These are phyloP conservation scores for Panzeria rudis DNA, from an alignment of 2,888 invertebrate genomes.

Conservation along the genomic window DNA sequence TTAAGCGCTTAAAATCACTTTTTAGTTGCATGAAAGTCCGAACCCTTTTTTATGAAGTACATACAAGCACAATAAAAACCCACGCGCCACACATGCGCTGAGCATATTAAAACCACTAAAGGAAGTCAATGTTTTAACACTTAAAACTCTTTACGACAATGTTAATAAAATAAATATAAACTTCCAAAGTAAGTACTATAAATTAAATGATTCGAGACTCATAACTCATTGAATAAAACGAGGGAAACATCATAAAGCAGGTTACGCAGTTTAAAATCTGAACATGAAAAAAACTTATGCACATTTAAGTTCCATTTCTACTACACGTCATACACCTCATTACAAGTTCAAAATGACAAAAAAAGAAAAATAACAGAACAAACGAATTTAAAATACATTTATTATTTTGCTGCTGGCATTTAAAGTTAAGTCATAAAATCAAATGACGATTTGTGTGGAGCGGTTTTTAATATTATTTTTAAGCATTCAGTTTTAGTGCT, in stretches of 20 bases:
- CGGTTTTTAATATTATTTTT: constrained; percentile 17
- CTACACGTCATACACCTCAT: constrained; percentile 29
- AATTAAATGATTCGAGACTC: constrained; percentile 56
- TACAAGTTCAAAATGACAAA: not conserved
- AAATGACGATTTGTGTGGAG: constrained; percentile 24
- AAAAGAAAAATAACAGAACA: not conserved
- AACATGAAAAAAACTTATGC: constrained; percentile 11
- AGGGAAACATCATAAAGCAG: constrained; percentile 35
- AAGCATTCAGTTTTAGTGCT: constrained; percentile 71
- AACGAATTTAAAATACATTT: constrained; percentile 47
- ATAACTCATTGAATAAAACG: constrained; percentile 49
- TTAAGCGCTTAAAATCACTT: too few species aligned
- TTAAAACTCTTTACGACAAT: constrained; percentile 56
- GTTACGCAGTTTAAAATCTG: constrained; percentile 41
- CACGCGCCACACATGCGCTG: constrained; percentile 77
- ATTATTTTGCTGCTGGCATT: constrained; percentile 44
- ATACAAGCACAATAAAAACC: constrained; percentile 70
- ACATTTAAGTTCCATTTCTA: constrained; percentile 32
- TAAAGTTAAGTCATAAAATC: constrained; percentile 46
- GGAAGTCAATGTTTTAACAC: constrained; percentile 64
- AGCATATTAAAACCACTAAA: constrained; percentile 42
- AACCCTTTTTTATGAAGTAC: constrained; percentile 16
- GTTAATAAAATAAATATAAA: constrained; percentile 45
- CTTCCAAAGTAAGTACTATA: constrained; percentile 29
- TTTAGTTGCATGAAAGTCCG: too few species aligned